Base-by-base conservation (phyloP, 2,888 invertebrate species). In the Archips crataeganus region DNA sequence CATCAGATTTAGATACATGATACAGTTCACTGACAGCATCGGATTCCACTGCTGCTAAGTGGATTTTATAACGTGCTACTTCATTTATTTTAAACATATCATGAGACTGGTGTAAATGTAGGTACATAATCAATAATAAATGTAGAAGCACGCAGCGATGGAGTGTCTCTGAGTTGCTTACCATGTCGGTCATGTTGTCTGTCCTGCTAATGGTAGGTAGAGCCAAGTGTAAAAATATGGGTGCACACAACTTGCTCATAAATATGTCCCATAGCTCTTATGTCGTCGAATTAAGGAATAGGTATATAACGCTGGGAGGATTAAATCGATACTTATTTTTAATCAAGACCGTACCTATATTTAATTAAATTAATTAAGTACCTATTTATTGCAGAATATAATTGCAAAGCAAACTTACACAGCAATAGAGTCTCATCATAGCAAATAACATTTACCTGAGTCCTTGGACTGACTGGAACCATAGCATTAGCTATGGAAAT, bases 401-500 rank as follows among this genome's bases (percentile, higher is more conserved):
- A 62, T 32, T 42, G 51, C 49, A 11, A 57, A 32, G 57, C 3
- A 4, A 32, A 32, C 5, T 32, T 57, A 57, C 57, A 10, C 9
- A 57, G 42, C 23, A 57, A 67, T 11, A 49, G 47, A 47, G 36
- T 36, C 32, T 42, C 39, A 66, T 42, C 39, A 15, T 36, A 51
- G 13, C 36, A 51, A 23, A 11, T n/a, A 36, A 47, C 59, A 70
- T 60, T 68, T 64, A 76, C 71, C 81, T 77, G 78, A 78, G 78
- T 79, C 80, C 79, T 39, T 78, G 78, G 75, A 71, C 76, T 76
- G 75, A 71, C 76, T 76, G 71, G 78, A 79, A 83, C 82, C 82
- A 79, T 87, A 82, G 79, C 81, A 89, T 89, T 89, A 89, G 81
- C 75, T 88, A 87, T 87, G 87, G 84, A 87, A 88, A 88, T 88